phyloP scores from a whole-genome alignment of 2,888 invertebrate species.

The Lissonota sp. region DNA sequence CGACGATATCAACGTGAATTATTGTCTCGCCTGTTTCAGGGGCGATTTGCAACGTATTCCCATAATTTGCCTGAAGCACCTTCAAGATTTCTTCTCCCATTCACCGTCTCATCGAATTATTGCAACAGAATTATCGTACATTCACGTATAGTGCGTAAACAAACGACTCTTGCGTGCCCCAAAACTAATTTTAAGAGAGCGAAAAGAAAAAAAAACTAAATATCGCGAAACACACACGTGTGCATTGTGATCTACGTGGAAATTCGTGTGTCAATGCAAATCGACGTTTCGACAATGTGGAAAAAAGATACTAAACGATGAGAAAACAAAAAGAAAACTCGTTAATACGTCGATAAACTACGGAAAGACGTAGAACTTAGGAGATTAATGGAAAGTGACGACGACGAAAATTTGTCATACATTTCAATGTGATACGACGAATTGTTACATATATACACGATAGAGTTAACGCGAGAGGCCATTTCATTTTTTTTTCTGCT shows the following conservation, averaged over 20 bases:
- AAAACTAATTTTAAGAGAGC: constrained; percentile 19
- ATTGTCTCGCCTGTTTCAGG: constrained; percentile 61
- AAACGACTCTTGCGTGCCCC: constrained; percentile 57
- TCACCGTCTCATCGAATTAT: constrained; percentile 37
- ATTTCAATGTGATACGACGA: constrained; percentile 45
- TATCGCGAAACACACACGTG: not conserved
- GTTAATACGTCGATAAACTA: constrained; percentile 42
- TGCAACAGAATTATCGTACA: constrained; percentile 54
- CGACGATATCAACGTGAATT: constrained; percentile 63
- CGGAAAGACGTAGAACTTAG: constrained; percentile 67
- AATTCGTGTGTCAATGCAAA: no score
- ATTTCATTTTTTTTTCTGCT: constrained; percentile 14
- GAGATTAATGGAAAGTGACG: constrained; percentile 74
- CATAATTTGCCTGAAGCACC: constrained; percentile 33
- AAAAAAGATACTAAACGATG: constrained; percentile 21
- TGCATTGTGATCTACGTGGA: not conserved
- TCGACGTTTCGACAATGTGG: no score
- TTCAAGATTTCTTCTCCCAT: constrained; percentile 19
- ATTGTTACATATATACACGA: constrained; percentile 53
- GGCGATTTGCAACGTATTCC: constrained; percentile 56
- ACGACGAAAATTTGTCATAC: constrained; percentile 47
- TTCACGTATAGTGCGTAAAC: constrained; percentile 5
- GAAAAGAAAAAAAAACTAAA: not conserved
- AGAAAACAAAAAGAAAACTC: constrained; percentile 34
- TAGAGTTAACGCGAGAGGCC: constrained; percentile 51